phyloP scores from a whole-genome alignment of 2,113 vertebrate species.

The Suricata suricatta region DNA sequence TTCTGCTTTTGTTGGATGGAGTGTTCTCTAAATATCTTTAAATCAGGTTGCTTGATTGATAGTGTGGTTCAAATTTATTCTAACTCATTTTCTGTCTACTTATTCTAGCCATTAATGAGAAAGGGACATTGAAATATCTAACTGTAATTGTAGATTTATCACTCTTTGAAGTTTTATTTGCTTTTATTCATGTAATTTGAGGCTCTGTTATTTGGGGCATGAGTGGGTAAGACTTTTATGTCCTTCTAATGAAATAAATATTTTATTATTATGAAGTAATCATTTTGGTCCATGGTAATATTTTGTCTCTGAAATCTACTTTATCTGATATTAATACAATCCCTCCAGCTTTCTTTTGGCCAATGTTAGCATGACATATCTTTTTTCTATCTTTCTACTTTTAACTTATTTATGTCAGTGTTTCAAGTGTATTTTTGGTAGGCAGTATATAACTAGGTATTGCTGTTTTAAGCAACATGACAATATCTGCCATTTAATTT shows the following conservation, averaged over 20 bases:
- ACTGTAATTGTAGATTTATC: not conserved
- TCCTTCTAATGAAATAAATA: not conserved
- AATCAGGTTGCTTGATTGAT: not conserved
- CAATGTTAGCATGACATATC: not conserved
- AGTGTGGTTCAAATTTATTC: not conserved
- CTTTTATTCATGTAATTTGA: not conserved
- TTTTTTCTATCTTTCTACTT: not conserved
- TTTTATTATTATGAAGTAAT: not conserved
- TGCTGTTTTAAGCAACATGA: not conserved
- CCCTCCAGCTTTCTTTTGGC: not conserved
- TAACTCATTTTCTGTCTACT: not conserved
- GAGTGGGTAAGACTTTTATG: not conserved
- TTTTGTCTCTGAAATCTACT: not conserved
- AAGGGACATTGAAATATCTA: not conserved
- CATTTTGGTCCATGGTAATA: not conserved
- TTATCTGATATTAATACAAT: not conserved
- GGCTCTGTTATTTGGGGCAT: not conserved
- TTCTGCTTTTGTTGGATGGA: not conserved
- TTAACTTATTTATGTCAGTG: not conserved
- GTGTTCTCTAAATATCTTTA: not conserved
- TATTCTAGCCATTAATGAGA: not conserved
- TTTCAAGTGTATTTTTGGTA: not conserved
- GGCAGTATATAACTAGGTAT: not conserved
- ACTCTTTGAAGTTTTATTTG: not conserved
- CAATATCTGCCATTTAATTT: not conserved